Evolutionary conservation across 1,140 invertebrate genomes (phyloP).

Genomic region (Druon quercuslanigerum): DNA sequence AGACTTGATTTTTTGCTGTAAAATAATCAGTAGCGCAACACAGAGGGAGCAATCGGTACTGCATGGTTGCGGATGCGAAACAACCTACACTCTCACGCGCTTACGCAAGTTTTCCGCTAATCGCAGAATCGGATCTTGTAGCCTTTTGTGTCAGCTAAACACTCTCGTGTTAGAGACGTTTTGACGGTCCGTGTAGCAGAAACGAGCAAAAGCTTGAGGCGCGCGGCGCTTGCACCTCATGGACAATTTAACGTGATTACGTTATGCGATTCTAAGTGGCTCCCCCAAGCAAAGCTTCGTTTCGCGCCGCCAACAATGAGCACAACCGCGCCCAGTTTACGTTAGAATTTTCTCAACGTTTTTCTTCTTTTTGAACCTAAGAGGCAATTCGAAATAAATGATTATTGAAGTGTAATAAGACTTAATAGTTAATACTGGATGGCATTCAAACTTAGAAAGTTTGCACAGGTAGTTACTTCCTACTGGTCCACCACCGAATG

Average conservation of each 20-base stretch:
- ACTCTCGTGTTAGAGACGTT: conserved; percentile 55
- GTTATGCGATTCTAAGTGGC: conserved; percentile 34
- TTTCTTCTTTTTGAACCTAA: neutral
- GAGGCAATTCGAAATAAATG: neutral
- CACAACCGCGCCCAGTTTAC: conserved; percentile 9
- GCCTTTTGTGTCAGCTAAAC: conserved; percentile 59
- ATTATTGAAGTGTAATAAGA: neutral
- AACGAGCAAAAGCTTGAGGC: neutral
- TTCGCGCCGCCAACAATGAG: conserved; percentile 20
- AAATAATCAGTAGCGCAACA: conserved; percentile 42
- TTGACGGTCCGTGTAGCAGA: neutral
- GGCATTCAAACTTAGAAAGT: neutral
- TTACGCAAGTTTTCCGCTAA: conserved; percentile 64
- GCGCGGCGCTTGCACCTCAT: conserved; percentile 17
- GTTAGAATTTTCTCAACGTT: neutral
- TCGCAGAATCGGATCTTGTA: conserved; percentile 53
- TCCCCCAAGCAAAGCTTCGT: conserved; percentile 22
- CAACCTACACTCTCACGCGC: conserved; percentile 54
- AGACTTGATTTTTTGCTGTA: conserved; percentile 22
- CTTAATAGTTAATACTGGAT: neutral
- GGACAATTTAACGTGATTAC: conserved; percentile 54
- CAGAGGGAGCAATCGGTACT: conserved; percentile 37
- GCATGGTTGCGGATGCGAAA: conserved; percentile 57
- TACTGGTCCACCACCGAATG: neutral
- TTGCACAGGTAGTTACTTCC: neutral